Conservation (phyloP, 2,888 invertebrate genomes). For the Conchocele bisecta region DNA sequence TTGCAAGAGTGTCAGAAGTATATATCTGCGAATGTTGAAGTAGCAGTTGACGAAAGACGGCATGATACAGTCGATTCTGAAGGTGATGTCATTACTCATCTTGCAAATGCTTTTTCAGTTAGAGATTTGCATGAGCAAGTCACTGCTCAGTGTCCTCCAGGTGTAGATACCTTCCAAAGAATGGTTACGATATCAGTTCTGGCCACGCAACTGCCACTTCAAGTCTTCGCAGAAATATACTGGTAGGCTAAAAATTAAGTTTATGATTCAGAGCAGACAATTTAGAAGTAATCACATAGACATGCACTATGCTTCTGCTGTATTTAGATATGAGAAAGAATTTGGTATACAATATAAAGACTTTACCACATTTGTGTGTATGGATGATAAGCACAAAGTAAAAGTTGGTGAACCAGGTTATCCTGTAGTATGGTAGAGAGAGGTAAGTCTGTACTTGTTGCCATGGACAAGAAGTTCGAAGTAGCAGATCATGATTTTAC, state of each 20-base stretch:
- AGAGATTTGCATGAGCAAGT: slow-evolving; percentile 12
- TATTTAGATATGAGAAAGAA: slow-evolving; percentile 18
- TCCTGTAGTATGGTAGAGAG: slow-evolving; percentile 19
- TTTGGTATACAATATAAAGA: slow-evolving; percentile 1
- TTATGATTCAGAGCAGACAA: slow-evolving; percentile 42
- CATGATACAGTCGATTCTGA: slow-evolving; percentile 2
- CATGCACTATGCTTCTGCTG: slow-evolving; percentile 17
- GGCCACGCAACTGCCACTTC: slow-evolving; percentile 25
- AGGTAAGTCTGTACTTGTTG: slow-evolving; percentile 10
- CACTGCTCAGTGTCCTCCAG: not conserved
- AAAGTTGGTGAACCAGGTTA: slow-evolving; percentile 21
- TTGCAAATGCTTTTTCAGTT: slow-evolving; percentile 15
- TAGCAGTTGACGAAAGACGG: not conserved
- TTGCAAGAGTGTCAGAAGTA: not conserved
- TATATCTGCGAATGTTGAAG: not conserved
- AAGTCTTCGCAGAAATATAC: slow-evolving; percentile 20
- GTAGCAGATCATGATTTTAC: slow-evolving; percentile 21
- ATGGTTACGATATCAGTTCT: slow-evolving; percentile 30
- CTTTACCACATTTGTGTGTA: not conserved
- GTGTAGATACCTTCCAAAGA: slow-evolving; percentile 18
- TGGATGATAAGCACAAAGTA: slow-evolving; percentile 20
- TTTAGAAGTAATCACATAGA: slow-evolving; percentile 26
- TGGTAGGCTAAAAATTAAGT: slow-evolving; percentile 38
- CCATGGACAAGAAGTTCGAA: slow-evolving; percentile 6
- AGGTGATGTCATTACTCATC: slow-evolving; percentile 7